phyloP scores from a whole-genome alignment of 2,113 vertebrate genomes.

The Epinephelus moara region DNA sequence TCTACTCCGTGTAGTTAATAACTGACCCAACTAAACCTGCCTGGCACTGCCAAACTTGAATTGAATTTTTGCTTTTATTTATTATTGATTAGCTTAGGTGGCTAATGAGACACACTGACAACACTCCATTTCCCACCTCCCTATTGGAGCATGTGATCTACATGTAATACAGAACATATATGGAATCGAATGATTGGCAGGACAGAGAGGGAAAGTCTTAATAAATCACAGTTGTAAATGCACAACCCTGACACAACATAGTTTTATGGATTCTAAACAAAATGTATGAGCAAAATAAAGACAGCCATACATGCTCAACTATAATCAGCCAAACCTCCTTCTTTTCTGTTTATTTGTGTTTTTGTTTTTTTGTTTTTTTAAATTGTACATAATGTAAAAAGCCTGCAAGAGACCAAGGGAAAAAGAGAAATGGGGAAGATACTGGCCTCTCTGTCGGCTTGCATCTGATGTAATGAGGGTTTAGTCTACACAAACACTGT shows the following conservation, averaged over 20 bases:
- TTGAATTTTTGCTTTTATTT: no score
- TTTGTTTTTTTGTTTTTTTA: background rate
- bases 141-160: background rate
- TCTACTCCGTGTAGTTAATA: no score
- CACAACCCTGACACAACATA: background rate
- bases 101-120: background rate
- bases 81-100: no score
- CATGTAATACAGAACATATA: background rate
- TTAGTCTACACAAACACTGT: background rate
- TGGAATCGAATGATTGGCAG: background rate
- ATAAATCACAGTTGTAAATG: background rate
- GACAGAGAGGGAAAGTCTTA: background rate
- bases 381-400: background rate
- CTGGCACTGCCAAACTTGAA: no score
- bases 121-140: background rate
- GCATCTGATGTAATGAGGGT: constrained; percentile 6
- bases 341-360: background rate
- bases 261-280: background rate
- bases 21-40: no score
- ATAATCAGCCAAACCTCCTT: background rate
- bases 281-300: background rate
- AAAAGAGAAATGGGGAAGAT: background rate
- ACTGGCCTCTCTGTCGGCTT: background rate
- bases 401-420: background rate
- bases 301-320: background rate